Evolutionary conservation across 1,140 invertebrate genomes (phyloP).

Genomic region (Eubasilissa regina): DNA sequence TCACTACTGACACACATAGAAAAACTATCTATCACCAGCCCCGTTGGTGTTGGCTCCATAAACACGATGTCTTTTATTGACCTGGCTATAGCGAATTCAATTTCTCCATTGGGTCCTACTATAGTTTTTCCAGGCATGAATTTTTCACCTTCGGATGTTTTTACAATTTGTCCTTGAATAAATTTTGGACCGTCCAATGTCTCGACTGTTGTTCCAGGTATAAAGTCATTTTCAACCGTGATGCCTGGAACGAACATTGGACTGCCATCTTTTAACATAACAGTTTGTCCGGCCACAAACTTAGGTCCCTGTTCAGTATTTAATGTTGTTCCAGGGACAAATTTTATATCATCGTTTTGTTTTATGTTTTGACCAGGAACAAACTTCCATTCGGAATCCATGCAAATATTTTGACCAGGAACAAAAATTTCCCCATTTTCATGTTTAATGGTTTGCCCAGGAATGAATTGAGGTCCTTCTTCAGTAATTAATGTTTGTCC

Average conservation of each 20-base stretch:
- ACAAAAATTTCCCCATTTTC: constrained; percentile 75
- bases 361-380: constrained; percentile 76
- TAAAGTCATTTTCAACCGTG: constrained; percentile 71
- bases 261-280: constrained; percentile 70
- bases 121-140: constrained; percentile 76
- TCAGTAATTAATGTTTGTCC: constrained; percentile 80
- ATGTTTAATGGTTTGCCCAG: constrained; percentile 75
- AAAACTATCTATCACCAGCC: constrained; percentile 76
- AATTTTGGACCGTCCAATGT: constrained; percentile 78
- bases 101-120: constrained; percentile 69
- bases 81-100: constrained; percentile 76
- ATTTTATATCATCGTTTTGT: constrained; percentile 71
- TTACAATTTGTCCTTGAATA: constrained; percentile 79
- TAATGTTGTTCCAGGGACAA: constrained; percentile 78
- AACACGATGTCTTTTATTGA: constrained; percentile 74
- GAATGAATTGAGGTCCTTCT: constrained; percentile 75
- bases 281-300: constrained; percentile 79
- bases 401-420: constrained; percentile 77
- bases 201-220: constrained; percentile 78
- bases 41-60: constrained; percentile 70
- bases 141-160: constrained; percentile 72
- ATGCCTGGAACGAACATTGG: constrained; percentile 74
- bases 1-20: constrained; percentile 71
- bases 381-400: constrained; percentile 74
- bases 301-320: constrained; percentile 77